Percentiles rank a stretch among this genome's conserved stretches.
phyloP scores from a whole-genome alignment of 2,797 vertebrate genomes.

The Falco biarmicus region DNA sequence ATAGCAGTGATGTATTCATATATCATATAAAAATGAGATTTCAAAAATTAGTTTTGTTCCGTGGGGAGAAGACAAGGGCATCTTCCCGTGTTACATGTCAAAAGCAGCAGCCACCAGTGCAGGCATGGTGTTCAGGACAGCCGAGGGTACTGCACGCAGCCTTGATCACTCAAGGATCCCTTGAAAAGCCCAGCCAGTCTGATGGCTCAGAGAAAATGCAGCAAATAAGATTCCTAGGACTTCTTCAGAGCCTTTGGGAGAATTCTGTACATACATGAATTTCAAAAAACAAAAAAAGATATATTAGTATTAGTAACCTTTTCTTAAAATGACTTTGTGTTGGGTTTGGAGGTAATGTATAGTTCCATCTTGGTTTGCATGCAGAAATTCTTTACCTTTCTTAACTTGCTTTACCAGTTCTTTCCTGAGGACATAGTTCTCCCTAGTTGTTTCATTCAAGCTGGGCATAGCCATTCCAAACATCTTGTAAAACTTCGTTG shows the following conservation, averaged over 20 bases:
- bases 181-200: background rate
- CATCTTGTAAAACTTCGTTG: background rate
- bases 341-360: background rate
- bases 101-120: background rate
- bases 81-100: background rate
- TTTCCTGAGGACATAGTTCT: background rate
- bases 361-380: background rate
- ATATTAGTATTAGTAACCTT: background rate
- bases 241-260: background rate
- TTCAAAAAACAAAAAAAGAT: background rate
- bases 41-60: background rate
- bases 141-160: accelerated
- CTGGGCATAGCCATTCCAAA: background rate
- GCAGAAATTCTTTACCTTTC: background rate
- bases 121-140: background rate
- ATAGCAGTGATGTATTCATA: background rate
- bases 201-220: background rate
- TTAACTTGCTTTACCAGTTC: constrained; percentile 16
- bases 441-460: background rate
- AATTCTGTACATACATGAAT: background rate
- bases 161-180: background rate
- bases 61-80: background rate
- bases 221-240: background rate
- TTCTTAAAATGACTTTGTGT: background rate
- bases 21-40: background rate